Evolutionary conservation across 2,888 invertebrate species (phyloP).

Genomic region (Campoplex capitator): DNA sequence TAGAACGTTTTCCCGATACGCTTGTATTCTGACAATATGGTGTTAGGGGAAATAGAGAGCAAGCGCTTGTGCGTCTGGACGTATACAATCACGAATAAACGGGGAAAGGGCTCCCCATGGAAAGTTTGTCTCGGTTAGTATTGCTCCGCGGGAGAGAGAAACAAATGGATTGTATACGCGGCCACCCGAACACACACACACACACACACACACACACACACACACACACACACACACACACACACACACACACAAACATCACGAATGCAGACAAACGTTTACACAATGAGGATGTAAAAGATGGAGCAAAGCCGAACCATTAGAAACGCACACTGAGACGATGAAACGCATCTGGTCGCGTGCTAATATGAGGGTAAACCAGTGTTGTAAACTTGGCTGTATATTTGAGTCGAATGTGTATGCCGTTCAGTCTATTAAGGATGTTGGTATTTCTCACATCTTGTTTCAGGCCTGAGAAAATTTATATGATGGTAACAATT

Average conservation of each 20-base stretch:
- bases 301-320: conserved; percentile 19
- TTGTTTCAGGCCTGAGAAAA: neutral
- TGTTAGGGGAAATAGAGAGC: neutral
- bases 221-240: neutral
- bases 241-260: neutral
- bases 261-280: neutral
- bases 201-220: neutral
- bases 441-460: neutral
- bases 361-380: conserved; percentile 1
- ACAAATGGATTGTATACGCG: conserved; percentile 52
- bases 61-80: neutral
- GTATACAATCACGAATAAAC: conserved; percentile 24
- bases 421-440: conserved; percentile 11
- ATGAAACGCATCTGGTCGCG: conserved; percentile 37
- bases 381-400: conserved; percentile 5
- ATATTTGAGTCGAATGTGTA: conserved; percentile 2
- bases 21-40: neutral
- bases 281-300: neutral
- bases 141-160: conserved; percentile 38
- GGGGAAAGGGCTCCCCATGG: neutral
- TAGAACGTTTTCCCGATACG: conserved; percentile 5
- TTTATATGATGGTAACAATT: neutral
- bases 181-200: neutral
- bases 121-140: conserved; percentile 51
- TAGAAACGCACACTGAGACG: conserved; percentile 13